Evolutionary conservation across 2,888 invertebrate genomes (phyloP), one percentile per base, ranked within the genome.

Genomic region (Drosophila flavopinicola): DNA sequence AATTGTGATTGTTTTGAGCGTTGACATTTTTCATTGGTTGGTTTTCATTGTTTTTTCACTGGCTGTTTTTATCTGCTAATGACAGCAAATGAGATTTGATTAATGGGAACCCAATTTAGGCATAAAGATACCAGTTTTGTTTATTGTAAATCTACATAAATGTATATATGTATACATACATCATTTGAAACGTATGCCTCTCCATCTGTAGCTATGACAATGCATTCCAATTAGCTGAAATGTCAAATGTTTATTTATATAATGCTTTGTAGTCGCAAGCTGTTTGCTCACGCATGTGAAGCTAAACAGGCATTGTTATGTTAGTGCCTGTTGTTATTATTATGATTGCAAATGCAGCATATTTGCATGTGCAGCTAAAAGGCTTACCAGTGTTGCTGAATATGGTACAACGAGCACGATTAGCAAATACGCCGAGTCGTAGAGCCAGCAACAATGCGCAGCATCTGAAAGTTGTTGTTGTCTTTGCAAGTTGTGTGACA

Each of bases 171-270:
- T 35, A 3, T 15, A 13, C 9, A 3, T 11, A 9, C 20, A 1
- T 9, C 9, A 44, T 20, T 4, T 15, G 13, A n/a, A n/a, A n/a
- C 20, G 24, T 4, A 5, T 24, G 47, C n/a, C 9, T 10, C 9
- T 17, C 1, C 5, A n/a, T 29, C 3, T 20, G 7, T 13, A 33
- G 13, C 13, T 29, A 10, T 17, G 39, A 13, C 9, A 44, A 13
- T 42, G 51, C 57, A 67, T 67, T 38, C 35, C 49, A 74, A 74
- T 74, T 74, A 78, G 58, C 53, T 53, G 49, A 42, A 66, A 74
- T 74, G 35, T 41, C 48, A 59, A 56, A 49, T 47, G 45, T 45
- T 37, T 74, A 49, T 49, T 61, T 69, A 30, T 27, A 35, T 29
- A 53, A 39, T 49, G 53, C 17, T 15, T 33, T 38, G 32, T 54